phyloP scores from a whole-genome alignment of 1,140 invertebrate genomes.

The Lethrus apterus region DNA sequence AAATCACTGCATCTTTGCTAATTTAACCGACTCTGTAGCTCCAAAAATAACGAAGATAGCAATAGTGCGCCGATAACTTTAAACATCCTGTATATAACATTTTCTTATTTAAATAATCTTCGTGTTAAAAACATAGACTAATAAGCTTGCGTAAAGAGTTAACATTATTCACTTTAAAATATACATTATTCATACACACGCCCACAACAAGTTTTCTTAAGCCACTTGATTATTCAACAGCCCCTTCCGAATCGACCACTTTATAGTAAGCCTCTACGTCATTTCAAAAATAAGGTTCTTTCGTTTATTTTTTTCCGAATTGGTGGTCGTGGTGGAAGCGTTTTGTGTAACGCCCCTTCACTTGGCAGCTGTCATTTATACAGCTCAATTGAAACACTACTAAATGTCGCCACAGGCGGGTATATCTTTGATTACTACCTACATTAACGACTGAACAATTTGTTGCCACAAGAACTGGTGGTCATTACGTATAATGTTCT shows the following conservation, averaged over 20 bases:
- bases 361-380: slow-evolving; percentile 17
- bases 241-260: slow-evolving; percentile 12
- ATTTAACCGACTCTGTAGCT: too few species aligned
- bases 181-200: slow-evolving; percentile 24
- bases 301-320: too few species aligned
- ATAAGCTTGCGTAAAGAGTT: slow-evolving; percentile 37
- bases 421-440: slow-evolving; percentile 22
- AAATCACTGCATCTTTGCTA: too few species aligned
- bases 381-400: slow-evolving; percentile 20
- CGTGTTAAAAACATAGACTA: too few species aligned
- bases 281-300: background rate
- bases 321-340: slow-evolving; percentile 12
- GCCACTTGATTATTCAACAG: slow-evolving; percentile 14
- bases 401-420: slow-evolving; percentile 29
- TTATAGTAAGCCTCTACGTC: slow-evolving; percentile 4
- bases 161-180: slow-evolving; percentile 17
- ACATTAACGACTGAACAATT: slow-evolving; percentile 27
- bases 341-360: slow-evolving; percentile 13
- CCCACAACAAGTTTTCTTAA: slow-evolving; percentile 16
- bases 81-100: too few species aligned
- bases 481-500: slow-evolving; percentile 23
- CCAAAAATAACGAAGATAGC: too few species aligned
- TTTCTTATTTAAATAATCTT: too few species aligned
- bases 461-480: slow-evolving; percentile 26
- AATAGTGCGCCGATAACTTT: too few species aligned